These are phyloP conservation scores for Hystrix cristata DNA, from an alignment of 2,113 vertebrate species.

Conservation along the genomic window DNA sequence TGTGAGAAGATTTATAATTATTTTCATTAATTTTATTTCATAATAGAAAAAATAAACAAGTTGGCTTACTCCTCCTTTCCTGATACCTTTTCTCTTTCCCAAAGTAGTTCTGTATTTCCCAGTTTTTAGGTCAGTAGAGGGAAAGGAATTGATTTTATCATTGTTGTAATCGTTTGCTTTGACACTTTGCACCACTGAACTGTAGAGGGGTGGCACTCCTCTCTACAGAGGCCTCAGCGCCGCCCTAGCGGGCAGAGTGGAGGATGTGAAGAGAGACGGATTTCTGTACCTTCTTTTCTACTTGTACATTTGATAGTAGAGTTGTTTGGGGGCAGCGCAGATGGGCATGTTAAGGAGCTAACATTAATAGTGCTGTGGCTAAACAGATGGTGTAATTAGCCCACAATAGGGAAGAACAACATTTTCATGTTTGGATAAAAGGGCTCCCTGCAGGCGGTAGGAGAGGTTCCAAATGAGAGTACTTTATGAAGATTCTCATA, in stretches of 20 bases:
- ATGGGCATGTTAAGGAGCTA: conserved; percentile 88
- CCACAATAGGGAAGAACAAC: conserved; percentile 84
- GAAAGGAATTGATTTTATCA: conserved; percentile 67
- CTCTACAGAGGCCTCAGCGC: conserved; percentile 75
- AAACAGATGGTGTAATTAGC: conserved; percentile 92
- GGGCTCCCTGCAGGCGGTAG: conserved; percentile 86
- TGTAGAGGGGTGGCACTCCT: conserved; percentile 81
- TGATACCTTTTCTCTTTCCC: not conserved
- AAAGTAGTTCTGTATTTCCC: not conserved
- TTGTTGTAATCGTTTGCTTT: conserved; percentile 81
- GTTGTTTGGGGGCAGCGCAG: conserved; percentile 75
- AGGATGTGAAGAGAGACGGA: conserved; percentile 82
- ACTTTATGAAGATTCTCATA: conserved; percentile 51
- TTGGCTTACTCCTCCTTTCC: not conserved
- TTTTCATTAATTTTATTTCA: conserved; percentile 40
- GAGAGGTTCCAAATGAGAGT: conserved; percentile 80
- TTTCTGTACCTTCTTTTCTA: conserved; percentile 67
- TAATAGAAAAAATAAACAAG: not conserved
- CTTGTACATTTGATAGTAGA: conserved; percentile 77
- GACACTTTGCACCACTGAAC: conserved; percentile 79
- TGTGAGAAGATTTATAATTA: not conserved
- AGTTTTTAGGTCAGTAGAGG: not conserved
- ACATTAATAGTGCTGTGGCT: conserved; percentile 87
- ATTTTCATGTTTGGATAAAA: conserved; percentile 87
- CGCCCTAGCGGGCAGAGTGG: conserved; percentile 20